These are phyloP conservation scores for Hippoglossus hippoglossus DNA, from an alignment of 2,797 vertebrate genomes.

Conservation along the genomic window DNA sequence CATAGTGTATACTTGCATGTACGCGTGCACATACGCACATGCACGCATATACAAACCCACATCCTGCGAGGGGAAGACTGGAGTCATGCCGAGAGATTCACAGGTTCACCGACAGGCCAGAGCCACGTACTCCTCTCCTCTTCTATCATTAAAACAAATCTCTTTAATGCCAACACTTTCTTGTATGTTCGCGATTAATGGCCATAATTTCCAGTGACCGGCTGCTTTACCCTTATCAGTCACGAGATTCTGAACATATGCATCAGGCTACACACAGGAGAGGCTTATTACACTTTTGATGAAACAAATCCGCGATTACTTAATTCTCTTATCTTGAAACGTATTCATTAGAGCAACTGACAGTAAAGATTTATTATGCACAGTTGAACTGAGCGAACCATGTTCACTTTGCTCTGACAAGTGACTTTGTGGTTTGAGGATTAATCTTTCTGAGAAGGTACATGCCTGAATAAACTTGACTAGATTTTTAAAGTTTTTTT, in stretches of 20 bases:
- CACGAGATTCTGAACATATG: conserved; percentile 4
- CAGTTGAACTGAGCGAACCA: conserved; percentile 20
- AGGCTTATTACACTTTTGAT: conserved; percentile 1
- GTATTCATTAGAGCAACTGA: conserved; percentile 35
- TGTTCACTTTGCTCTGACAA: conserved; percentile 36
- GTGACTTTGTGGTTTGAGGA: conserved; percentile 31
- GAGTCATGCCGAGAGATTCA: conserved; percentile 8
- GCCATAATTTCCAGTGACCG: conserved; percentile 8
- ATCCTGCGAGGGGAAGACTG: conserved; percentile 16
- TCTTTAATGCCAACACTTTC: not conserved
- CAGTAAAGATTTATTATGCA: conserved; percentile 15
- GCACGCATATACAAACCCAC: not conserved
- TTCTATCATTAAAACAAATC: not conserved
- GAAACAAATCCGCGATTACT: conserved; percentile 22
- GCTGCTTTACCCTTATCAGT: conserved; percentile 14
- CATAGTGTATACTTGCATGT: not conserved
- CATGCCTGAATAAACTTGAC: conserved; percentile 23
- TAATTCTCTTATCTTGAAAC: conserved; percentile 31
- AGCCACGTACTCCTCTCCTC: not conserved
- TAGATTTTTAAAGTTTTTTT: not conserved
- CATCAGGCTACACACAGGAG: not conserved
- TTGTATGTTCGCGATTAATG: conserved; percentile 13
- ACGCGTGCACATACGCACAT: conserved; percentile 8
- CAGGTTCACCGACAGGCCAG: conserved; percentile 30
- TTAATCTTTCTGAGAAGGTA: conserved; percentile 30